phyloP scores from a whole-genome alignment of 2,113 vertebrate species.

The Microtus ochrogaster region DNA sequence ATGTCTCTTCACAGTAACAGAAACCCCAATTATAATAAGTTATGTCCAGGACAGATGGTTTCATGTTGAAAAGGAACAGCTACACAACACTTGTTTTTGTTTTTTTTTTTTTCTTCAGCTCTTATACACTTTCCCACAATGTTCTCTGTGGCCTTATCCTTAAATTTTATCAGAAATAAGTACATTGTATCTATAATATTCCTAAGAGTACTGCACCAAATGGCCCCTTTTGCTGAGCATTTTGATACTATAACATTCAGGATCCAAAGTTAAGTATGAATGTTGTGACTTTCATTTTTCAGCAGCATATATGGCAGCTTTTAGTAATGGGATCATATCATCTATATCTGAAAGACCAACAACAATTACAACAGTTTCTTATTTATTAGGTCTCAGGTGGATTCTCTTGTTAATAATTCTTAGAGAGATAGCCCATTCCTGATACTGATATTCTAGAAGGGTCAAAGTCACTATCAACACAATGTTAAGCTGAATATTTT shows the following conservation, averaged over 20 bases:
- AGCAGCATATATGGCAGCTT: not conserved
- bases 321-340: not conserved
- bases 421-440: not conserved
- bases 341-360: not conserved
- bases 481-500: not conserved
- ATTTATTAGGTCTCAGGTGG: not conserved
- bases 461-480: not conserved
- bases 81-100: not conserved
- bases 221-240: not conserved
- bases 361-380: not conserved
- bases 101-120: rapidly evolving
- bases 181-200: not conserved
- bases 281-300: not conserved
- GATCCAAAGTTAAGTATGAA: not conserved
- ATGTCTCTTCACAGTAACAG: too few species aligned
- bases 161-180: not conserved
- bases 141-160: not conserved
- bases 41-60: not conserved
- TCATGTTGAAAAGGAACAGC: not conserved
- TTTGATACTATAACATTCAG: not conserved
- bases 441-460: not conserved
- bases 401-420: not conserved
- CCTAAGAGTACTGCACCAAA: not conserved
- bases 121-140: not conserved
- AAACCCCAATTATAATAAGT: too few species aligned